Conservation (phyloP, 2,888 invertebrate species). For the Ochropacha duplaris region DNA sequence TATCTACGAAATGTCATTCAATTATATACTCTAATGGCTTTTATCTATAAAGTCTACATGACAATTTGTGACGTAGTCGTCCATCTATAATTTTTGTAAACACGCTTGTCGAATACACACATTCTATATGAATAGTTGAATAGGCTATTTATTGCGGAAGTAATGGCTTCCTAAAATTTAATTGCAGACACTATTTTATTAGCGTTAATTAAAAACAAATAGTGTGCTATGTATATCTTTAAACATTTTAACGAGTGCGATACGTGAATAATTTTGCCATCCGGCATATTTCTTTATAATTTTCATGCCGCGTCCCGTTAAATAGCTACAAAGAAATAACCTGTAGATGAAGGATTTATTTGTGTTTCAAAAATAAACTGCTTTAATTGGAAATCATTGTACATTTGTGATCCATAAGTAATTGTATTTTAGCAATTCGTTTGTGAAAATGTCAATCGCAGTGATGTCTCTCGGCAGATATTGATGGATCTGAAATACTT, state of each 20-base stretch:
- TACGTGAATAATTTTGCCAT: constrained; percentile 59
- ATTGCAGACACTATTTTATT: constrained; percentile 71
- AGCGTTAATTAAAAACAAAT: constrained; percentile 53
- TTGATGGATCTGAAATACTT: constrained; percentile 20
- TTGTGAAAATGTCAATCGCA: constrained; percentile 24
- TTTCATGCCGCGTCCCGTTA: constrained; percentile 64
- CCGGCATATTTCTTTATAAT: constrained; percentile 59
- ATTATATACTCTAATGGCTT: constrained; percentile 57
- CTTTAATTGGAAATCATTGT: constrained; percentile 9
- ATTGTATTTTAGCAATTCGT: constrained; percentile 18
- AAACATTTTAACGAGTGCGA: constrained; percentile 40
- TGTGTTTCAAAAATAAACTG: constrained; percentile 14
- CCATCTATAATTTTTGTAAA: constrained; percentile 82
- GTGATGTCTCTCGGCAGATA: constrained; percentile 21
- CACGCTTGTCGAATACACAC: constrained; percentile 82
- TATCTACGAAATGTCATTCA: constrained; percentile 41
- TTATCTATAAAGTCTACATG: constrained; percentile 48
- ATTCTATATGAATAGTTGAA: constrained; percentile 74
- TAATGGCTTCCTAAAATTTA: constrained; percentile 83
- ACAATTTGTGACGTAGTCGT: constrained; percentile 59
- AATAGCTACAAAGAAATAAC: constrained; percentile 66
- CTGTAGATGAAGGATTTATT: constrained; percentile 45
- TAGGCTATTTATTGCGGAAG: constrained; percentile 82
- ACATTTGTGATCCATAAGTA: constrained; percentile 8
- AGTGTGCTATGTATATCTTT: constrained; percentile 36